Conservation (phyloP, 2,888 invertebrate genomes). For the Pediacus dermestoides region DNA sequence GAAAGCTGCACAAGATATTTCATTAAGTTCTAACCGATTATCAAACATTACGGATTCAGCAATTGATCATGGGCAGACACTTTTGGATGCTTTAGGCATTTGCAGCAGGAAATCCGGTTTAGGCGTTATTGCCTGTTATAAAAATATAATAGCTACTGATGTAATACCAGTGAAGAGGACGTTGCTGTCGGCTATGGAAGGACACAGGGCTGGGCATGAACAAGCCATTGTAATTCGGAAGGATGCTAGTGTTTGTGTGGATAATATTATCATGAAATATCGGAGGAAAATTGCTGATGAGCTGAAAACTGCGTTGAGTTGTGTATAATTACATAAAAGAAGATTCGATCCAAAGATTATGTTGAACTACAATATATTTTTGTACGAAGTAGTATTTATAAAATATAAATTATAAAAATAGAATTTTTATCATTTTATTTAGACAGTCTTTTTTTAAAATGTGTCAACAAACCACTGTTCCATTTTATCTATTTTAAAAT, state of each 20-base stretch:
- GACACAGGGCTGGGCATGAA: slow-evolving; percentile 35
- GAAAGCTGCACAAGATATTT: slow-evolving; percentile 11
- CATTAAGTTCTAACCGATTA: slow-evolving; percentile 22
- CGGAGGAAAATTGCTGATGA: slow-evolving; percentile 20
- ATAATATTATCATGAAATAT: slow-evolving; percentile 25
- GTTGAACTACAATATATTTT: too few relatives aligned
- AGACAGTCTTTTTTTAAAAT: too few relatives aligned
- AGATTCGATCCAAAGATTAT: too few relatives aligned
- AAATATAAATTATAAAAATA: too few relatives aligned
- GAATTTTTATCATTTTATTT: too few relatives aligned
- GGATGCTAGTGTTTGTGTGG: slow-evolving; percentile 36
- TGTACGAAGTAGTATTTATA: too few relatives aligned
- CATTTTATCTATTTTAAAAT: too few relatives aligned
- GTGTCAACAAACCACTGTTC: too few relatives aligned
- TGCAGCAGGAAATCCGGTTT: slow-evolving; percentile 36
- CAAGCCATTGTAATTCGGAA: slow-evolving; percentile 34
- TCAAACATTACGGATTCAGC: slow-evolving; percentile 28
- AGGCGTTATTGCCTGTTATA: slow-evolving; percentile 39
- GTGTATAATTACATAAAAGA: too few relatives aligned
- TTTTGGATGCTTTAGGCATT: slow-evolving; percentile 33
- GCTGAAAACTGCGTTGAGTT: slow-evolving; percentile 24
- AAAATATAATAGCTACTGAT: slow-evolving; percentile 35
- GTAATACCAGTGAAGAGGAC: slow-evolving; percentile 38
- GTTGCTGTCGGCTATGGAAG: slow-evolving; percentile 36
- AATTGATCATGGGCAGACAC: slow-evolving; percentile 30